phyloP scores from a whole-genome alignment of 2,888 invertebrate genomes.

The Branchipolynoe longqiensis region DNA sequence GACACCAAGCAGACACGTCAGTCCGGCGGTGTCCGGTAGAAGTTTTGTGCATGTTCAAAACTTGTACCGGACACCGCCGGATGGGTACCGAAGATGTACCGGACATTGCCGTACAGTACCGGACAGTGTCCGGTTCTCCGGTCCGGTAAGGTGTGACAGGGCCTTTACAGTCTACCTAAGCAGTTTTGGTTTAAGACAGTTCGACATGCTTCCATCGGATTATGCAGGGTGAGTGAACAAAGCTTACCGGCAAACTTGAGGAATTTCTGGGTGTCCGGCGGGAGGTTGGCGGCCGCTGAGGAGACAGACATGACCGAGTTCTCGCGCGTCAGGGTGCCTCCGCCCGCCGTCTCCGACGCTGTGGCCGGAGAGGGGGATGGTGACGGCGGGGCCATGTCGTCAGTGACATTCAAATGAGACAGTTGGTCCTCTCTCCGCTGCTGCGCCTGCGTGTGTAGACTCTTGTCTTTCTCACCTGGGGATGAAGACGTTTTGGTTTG shows the following conservation, averaged over 20 bases:
- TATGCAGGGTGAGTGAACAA: too few species aligned
- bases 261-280: constrained; percentile 89
- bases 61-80: too few species aligned
- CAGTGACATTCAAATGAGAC: constrained; percentile 81
- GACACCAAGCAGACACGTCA: too few species aligned
- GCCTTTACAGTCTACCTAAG: too few species aligned
- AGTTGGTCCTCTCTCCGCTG: constrained; percentile 83
- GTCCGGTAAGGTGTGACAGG: too few species aligned
- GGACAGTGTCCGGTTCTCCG: too few species aligned
- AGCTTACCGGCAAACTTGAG: constrained; percentile 89
- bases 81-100: too few species aligned
- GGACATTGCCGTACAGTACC: too few species aligned
- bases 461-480: constrained; percentile 77
- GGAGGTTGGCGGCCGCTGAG: constrained; percentile 75
- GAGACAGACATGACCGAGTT: constrained; percentile 73
- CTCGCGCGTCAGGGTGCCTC: constrained; percentile 71
- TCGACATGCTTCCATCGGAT: too few species aligned
- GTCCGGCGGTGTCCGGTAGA: too few species aligned
- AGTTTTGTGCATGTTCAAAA: too few species aligned
- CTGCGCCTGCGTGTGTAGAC: constrained; percentile 69
- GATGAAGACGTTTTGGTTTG: constrained; percentile 6
- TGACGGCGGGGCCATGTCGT: constrained; percentile 76
- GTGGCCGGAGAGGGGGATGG: constrained; percentile 70
- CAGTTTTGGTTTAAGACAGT: too few species aligned
- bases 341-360: constrained; percentile 60